Percentiles rank a stretch among this genome's conserved stretches.
phyloP scores from a whole-genome alignment of 2,113 vertebrate genomes.

The Microcebus murinus region DNA sequence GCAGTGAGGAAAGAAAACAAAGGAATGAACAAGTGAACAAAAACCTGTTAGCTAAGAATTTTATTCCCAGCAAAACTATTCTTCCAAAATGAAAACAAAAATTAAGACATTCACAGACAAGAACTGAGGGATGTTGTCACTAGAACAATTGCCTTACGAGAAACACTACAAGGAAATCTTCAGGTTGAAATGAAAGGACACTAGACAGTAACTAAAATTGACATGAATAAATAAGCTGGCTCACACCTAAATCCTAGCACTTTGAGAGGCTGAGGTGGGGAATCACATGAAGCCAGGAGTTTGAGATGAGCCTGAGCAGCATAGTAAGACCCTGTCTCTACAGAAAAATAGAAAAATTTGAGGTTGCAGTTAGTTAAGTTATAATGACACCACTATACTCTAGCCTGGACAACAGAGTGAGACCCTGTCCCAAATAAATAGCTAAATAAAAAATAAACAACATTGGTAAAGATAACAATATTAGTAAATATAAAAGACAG shows the following conservation, averaged over 20 bases:
- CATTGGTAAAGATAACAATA: neutral
- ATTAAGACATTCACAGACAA: neutral
- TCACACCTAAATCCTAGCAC: no score
- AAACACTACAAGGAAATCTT: neutral
- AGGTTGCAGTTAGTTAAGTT: no score
- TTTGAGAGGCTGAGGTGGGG: no score
- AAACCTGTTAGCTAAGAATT: neutral
- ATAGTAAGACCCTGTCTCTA: no score
- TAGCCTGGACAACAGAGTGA: no score
- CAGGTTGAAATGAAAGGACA: neutral
- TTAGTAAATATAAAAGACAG: neutral
- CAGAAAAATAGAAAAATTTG: no score
- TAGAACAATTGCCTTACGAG: neutral
- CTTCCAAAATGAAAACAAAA: neutral
- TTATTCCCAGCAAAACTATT: neutral
- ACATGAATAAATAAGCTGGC: no score
- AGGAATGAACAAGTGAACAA: neutral
- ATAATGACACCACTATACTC: no score
- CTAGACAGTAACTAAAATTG: neutral
- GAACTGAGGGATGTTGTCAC: neutral
- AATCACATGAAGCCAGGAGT: no score
- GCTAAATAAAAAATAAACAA: neutral
- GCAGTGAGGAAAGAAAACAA: neutral
- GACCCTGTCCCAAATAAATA: no score
- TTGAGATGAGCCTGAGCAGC: no score